phyloP scores from a whole-genome alignment of 2,113 vertebrate genomes.

The Archocentrus centrarchus region DNA sequence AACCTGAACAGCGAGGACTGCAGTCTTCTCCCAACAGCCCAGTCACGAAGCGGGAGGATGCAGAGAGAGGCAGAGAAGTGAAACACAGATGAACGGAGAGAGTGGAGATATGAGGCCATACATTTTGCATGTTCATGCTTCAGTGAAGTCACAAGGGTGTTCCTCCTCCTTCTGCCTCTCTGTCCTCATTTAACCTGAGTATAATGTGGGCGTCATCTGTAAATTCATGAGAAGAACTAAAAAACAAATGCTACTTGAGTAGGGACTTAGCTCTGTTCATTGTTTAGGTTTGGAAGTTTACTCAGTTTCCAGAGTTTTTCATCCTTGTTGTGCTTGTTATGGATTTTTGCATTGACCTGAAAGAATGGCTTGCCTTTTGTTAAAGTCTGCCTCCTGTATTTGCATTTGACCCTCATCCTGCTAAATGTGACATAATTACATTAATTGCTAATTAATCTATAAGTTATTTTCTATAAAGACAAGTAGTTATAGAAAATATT shows the following conservation, averaged over 20 bases:
- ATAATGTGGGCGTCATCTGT: background rate
- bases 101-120: slow-evolving; percentile 16
- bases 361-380: background rate
- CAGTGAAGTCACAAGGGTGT: slow-evolving; percentile 12
- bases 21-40: slow-evolving; percentile 33
- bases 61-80: slow-evolving; percentile 2
- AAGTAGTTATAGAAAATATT: background rate
- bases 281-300: background rate
- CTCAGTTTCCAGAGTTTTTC: background rate
- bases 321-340: background rate
- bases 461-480: background rate
- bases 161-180: slow-evolving; percentile 13
- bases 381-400: background rate
- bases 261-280: background rate
- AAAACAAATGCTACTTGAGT: background rate
- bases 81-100: background rate
- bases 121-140: slow-evolving; percentile 50
- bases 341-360: background rate
- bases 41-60: slow-evolving; percentile 43
- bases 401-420: no score
- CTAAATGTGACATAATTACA: background rate
- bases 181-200: slow-evolving; percentile 41
- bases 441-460: background rate
- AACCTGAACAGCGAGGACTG: slow-evolving; percentile 21
- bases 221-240: background rate